These are phyloP conservation scores for Gouania willdenowi DNA, from an alignment of 2,797 vertebrate genomes.

Conservation along the genomic window DNA sequence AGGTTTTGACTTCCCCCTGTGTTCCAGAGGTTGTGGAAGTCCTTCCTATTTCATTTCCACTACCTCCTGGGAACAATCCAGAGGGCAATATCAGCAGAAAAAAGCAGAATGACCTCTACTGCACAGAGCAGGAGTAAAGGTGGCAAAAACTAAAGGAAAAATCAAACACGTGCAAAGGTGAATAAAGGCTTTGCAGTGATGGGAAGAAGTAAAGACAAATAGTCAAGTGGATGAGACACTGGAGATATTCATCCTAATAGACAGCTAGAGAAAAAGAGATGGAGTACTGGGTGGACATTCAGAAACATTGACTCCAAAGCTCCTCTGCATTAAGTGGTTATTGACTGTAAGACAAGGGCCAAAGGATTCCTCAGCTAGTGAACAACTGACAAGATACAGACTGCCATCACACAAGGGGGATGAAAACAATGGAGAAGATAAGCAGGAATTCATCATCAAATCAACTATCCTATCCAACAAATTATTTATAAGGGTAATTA, in stretches of 20 bases:
- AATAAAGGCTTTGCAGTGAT: slow-evolving; percentile 10
- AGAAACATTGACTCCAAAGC: slow-evolving; percentile 42
- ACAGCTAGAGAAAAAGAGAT: slow-evolving; percentile 4
- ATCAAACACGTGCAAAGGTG: slow-evolving; percentile 29
- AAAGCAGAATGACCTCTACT: slow-evolving; percentile 50
- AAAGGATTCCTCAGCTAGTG: slow-evolving; percentile 29
- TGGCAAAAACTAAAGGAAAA: neutral
- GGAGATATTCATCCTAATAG: slow-evolving; percentile 22
- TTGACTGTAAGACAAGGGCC: slow-evolving; percentile 57
- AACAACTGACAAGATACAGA: slow-evolving; percentile 26
- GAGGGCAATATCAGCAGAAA: slow-evolving; percentile 36
- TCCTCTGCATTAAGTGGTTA: slow-evolving; percentile 65
- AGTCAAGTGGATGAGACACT: slow-evolving; percentile 22
- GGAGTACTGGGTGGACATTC: slow-evolving; percentile 25
- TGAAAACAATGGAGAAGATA: no score
- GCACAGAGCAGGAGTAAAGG: slow-evolving; percentile 14
- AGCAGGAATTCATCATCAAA: neutral
- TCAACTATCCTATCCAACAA: no score
- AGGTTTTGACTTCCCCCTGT: slow-evolving; percentile 17
- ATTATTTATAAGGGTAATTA: no score
- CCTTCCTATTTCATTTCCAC: slow-evolving; percentile 15
- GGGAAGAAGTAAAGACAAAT: slow-evolving; percentile 1
- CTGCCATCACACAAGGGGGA: neutral
- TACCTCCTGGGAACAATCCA: slow-evolving; percentile 21
- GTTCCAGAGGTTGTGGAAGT: slow-evolving; percentile 19